Conservation (phyloP, 1,140 invertebrate genomes). For the Colletes latitarsis region DNA sequence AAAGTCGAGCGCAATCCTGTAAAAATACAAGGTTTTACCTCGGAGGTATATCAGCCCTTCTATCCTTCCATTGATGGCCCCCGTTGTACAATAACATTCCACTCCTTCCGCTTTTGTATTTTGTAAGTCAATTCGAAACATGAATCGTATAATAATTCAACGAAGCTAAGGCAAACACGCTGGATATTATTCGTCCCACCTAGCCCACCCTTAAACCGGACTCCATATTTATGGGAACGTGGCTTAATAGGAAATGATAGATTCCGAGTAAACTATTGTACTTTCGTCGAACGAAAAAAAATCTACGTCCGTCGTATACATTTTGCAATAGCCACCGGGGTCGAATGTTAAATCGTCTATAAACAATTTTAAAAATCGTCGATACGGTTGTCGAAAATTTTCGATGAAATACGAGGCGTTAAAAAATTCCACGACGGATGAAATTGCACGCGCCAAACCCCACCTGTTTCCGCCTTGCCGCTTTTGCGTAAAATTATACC, state of each 20-base stretch:
- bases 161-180: constrained; percentile 79
- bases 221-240: constrained; percentile 75
- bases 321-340: background rate
- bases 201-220: constrained; percentile 62
- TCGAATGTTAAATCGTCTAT: background rate
- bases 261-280: constrained; percentile 10
- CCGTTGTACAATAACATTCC: constrained; percentile 79
- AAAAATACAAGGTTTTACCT: constrained; percentile 77
- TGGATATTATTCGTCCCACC: constrained; percentile 78
- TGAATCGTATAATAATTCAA: constrained; percentile 82
- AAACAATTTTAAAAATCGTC: background rate
- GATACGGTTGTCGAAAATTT: too few relatives aligned
- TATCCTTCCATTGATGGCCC: constrained; percentile 62
- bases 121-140: constrained; percentile 82
- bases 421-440: background rate
- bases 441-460: background rate
- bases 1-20: constrained; percentile 53
- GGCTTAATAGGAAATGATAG: constrained; percentile 49
- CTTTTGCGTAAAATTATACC: constrained; percentile 69
- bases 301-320: background rate
- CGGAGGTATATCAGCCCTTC: constrained; percentile 69
- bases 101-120: constrained; percentile 80
- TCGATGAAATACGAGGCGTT: too few relatives aligned
- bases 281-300: background rate
- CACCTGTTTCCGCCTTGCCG: background rate